A percentile compares a stretch with the other conserved stretches of the same genome.
Conservation (phyloP, 2,113 vertebrate genomes). For the Centropus bengalensis region DNA sequence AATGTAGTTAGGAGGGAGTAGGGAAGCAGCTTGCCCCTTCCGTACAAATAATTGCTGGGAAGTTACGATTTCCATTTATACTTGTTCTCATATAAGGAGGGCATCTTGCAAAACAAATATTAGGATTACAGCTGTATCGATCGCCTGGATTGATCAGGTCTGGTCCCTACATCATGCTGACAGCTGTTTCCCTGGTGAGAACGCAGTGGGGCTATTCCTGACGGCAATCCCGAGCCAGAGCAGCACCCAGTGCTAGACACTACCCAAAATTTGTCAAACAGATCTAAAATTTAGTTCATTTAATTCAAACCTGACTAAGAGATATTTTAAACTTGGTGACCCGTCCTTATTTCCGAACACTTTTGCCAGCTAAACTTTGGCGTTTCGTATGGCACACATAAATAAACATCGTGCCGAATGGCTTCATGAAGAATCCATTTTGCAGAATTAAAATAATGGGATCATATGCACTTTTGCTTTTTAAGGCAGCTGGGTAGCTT, state of each 20-base stretch:
- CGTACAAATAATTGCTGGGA: background rate
- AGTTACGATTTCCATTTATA: background rate
- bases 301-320: background rate
- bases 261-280: background rate
- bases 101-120: background rate
- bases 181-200: background rate
- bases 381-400: background rate
- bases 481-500: constrained; percentile 6
- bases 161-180: background rate
- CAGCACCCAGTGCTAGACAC: background rate
- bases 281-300: background rate
- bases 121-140: background rate
- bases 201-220: background rate
- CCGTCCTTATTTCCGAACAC: background rate
- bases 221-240: background rate
- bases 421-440: background rate
- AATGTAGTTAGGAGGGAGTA: background rate
- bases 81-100: background rate
- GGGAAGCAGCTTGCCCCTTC: background rate
- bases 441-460: background rate
- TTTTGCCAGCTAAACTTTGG: background rate
- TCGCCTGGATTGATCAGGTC: background rate
- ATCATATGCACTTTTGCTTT: background rate
- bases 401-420: background rate
- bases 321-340: background rate